Evolutionary conservation across 2,113 vertebrate genomes (phyloP).

Genomic region (Megaceryle torquata): DNA sequence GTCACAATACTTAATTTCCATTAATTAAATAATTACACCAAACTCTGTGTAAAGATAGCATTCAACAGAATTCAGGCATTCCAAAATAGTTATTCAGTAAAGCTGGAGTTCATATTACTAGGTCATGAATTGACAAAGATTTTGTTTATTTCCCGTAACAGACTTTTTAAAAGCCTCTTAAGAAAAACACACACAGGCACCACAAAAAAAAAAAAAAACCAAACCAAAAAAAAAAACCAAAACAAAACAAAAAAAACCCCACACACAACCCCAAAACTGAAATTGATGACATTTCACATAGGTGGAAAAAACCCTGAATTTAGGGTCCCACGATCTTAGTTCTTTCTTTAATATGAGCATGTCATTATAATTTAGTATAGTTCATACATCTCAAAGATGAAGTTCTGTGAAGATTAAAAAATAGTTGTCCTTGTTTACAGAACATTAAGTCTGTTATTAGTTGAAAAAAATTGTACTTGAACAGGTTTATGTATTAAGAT

Average conservation of each 20-base stretch:
- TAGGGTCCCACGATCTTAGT: background rate
- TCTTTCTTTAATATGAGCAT: background rate
- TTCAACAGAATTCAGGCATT: conserved; percentile 58
- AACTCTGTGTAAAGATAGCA: conserved; percentile 53
- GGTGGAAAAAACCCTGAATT: background rate
- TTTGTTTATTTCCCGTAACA: conserved; percentile 40
- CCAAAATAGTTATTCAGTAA: conserved; percentile 56
- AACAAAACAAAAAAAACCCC: background rate
- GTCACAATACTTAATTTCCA: conserved; percentile 66
- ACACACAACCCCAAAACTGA: background rate
- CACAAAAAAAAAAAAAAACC: too few relatives aligned
- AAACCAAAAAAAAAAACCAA: too few relatives aligned
- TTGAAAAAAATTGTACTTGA: background rate
- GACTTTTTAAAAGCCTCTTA: background rate
- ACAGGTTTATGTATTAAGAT: background rate
- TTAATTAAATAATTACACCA: conserved; percentile 75
- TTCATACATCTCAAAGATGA: background rate
- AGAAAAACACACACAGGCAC: background rate
- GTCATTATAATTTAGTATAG: background rate
- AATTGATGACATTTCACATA: background rate
- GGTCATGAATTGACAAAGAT: conserved; percentile 39
- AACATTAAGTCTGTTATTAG: background rate
- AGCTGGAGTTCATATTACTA: conserved; percentile 42
- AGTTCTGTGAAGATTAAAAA: background rate
- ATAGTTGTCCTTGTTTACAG: background rate